Base-by-base conservation (phyloP, 2,888 invertebrate genomes). In the Magallana nippona region DNA sequence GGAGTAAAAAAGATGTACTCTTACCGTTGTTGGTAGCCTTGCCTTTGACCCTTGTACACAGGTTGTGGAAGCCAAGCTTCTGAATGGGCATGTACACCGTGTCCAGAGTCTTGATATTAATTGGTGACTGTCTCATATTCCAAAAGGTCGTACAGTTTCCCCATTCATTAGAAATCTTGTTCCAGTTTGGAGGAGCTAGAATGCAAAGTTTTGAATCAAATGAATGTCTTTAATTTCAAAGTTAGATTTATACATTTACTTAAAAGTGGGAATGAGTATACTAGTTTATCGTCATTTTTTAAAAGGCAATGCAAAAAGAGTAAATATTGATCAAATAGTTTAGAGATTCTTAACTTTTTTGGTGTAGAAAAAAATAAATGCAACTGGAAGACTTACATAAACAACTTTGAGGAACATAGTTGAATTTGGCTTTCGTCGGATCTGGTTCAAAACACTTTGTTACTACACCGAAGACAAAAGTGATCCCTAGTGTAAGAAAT, bases 11-110 rank as follows among this genome's bases (percentile, higher is more conserved):
- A 5, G 3, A 44, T 3, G 32, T 22, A 13, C 32, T 22, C 71
- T 71, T 27, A 71, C 71, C 71, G 22, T 71, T 71, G 71, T 71
- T 71, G 0, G 13, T 27, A 15, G 71, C 71, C 71, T 71, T 71
- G 32, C 71, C 71, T 27, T 71, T 71, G 32, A 71, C 27, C 22
- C 71, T 71, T 15, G 8, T 71, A 71, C 71, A 71, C 71, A 71
- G 13, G 27, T 71, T 71, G 1, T 71, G 71, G 27, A 71, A 71
- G 71, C 71, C 27, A 10, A 71, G 71, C 32, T 71, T 71, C 13
- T 71, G 71, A 27, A 13, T 71, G 13, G 71, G 22, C 71, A 71
- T 71, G 13, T 71, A 71, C 10, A 27, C 71, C 2, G 71, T 71
- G 27, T 71, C 71, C 27, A 71, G 71, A 11, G 71, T 71, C 11